A percentile compares a stretch with the other conserved stretches of the same genome.
Evolutionary conservation across 64 coral and sea anemone genomes (phyloP).

Genomic region (Actinia equina): DNA sequence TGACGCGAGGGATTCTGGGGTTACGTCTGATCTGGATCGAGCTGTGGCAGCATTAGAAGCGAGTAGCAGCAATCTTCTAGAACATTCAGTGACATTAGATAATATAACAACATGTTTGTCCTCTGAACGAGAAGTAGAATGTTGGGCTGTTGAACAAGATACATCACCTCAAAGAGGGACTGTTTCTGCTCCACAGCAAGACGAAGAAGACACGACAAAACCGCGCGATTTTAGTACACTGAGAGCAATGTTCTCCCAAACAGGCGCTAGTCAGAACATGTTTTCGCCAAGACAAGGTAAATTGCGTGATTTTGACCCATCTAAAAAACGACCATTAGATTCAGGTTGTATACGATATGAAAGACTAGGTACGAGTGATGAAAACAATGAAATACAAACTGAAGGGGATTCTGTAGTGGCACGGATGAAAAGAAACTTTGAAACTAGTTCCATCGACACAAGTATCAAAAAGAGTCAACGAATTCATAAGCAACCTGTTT

Average conservation of each 20-base stretch:
- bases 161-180: not conserved
- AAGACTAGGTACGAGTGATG: not conserved
- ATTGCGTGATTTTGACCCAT: not conserved
- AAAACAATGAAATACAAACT: not conserved
- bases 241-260: slow-evolving; percentile 12
- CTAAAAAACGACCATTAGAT: not conserved
- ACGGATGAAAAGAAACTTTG: slow-evolving; percentile 1
- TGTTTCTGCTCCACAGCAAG: not conserved
- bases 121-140: not conserved
- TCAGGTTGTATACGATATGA: not conserved
- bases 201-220: not conserved
- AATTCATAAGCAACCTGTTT: not conserved
- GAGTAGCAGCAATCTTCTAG: not conserved
- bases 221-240: not conserved
- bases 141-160: not conserved
- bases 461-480: not conserved
- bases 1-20: not conserved
- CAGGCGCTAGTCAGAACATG: not conserved
- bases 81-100: not conserved
- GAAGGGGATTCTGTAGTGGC: not conserved
- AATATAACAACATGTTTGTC: not conserved
- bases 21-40: not conserved
- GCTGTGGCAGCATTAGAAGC: not conserved
- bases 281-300: not conserved
- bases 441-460: not conserved